Base-by-base conservation (phyloP, 2,888 invertebrate genomes). In the Zonitis immaculata region DNA sequence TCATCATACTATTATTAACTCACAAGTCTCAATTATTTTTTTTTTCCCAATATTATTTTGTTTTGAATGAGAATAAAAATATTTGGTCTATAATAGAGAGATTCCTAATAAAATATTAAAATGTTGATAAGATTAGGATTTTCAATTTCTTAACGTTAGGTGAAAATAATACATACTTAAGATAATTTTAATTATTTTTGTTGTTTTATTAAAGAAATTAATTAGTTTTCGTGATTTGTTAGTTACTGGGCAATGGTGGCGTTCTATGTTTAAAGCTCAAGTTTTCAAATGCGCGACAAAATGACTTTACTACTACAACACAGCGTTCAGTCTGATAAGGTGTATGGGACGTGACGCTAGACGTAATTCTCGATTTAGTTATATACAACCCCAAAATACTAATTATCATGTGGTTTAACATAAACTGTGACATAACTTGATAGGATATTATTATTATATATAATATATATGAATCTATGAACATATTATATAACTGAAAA, bases 231-330 rank as follows among this genome's bases (percentile, higher is more conserved):
- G 14, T 32, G 14, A 32, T 32, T 32, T 32, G 32, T 32, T 22
- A 43, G 54, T 47, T 39, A 44, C 44, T 51, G 50, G 47, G 50
- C 50, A 53, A 46, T 35, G 35, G 35, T 35, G 52, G 52, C 42
- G 52, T 52, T 53, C 53, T 49, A 49, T 49, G 48, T 51, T 54
- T 52, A 47, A 56, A 52, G 51, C 52, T 52, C 52, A 52, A 52
- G 52, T 52, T 56, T 52, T 56, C 56, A 52, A 56, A 49, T 56
- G 56, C 56, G 56, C 56, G 56, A 56, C 56, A 56, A 56, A 56
- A 56, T 56, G 52, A 56, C 49, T 52, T 56, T 35, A 35, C 35
- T 35, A 35, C 35, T 14, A 56, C 52, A 52, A 52, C 56, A 56
- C 52, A 47, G 52, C 50, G 56, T 50, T 56, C 56, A 56, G 56